These are phyloP conservation scores for Athrips mouffetella DNA, from an alignment of 2,888 invertebrate genomes.

Conservation along the genomic window DNA sequence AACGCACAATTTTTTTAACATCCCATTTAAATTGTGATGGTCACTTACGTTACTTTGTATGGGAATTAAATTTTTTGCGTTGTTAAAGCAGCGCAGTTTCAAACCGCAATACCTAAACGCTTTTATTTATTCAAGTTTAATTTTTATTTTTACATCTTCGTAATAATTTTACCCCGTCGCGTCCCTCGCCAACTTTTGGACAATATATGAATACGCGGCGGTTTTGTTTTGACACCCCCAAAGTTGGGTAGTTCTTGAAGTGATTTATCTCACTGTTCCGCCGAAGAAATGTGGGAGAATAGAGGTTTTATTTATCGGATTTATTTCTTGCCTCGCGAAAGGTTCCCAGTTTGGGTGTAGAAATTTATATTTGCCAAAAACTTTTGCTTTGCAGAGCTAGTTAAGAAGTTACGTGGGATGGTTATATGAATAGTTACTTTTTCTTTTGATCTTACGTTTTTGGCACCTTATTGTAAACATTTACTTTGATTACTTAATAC, in stretches of 20 bases:
- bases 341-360: not conserved
- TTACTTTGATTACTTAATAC: no score
- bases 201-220: slow-evolving; percentile 26
- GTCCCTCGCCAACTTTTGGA: not conserved
- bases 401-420: not conserved
- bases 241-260: slow-evolving; percentile 36
- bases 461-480: not conserved
- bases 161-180: not conserved
- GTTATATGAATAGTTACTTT: no score
- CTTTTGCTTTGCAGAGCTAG: not conserved
- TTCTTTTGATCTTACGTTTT: not conserved
- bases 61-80: no score
- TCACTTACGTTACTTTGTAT: no score
- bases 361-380: not conserved
- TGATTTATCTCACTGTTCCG: slow-evolving; percentile 46
- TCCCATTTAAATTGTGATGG: no score
- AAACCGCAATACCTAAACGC: no score
- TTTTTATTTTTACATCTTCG: no score
- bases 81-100: no score
- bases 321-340: not conserved
- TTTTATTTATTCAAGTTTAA: no score
- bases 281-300: slow-evolving; percentile 20
- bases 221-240: slow-evolving; percentile 48
- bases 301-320: slow-evolving; percentile 5
- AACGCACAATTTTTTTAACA: no score